These are phyloP conservation scores for Nomada lathburiana DNA, from an alignment of 2,888 invertebrate genomes.

Conservation along the genomic window DNA sequence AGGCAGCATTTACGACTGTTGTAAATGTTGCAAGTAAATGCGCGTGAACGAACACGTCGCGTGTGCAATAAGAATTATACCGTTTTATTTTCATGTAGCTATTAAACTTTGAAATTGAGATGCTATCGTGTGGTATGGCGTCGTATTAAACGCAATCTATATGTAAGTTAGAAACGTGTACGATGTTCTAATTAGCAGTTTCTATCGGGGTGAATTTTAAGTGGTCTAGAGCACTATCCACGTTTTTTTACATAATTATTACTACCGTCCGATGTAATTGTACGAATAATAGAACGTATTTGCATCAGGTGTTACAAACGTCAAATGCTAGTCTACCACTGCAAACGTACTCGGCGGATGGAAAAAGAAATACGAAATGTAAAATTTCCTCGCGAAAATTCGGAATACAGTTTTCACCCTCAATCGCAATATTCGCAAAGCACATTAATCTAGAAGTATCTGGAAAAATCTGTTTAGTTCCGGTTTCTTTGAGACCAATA, in stretches of 20 bases:
- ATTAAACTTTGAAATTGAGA: constrained; percentile 36
- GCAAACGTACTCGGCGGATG: too few relatives aligned
- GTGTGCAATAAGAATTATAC: constrained; percentile 29
- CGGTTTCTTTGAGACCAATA: too few relatives aligned
- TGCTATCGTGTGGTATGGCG: constrained; percentile 20
- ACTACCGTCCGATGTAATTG: neutral
- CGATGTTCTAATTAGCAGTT: constrained; percentile 32
- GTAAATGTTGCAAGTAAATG: constrained; percentile 8
- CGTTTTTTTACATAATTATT: neutral
- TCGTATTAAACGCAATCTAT: constrained; percentile 30
- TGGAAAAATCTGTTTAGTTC: too few relatives aligned
- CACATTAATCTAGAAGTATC: too few relatives aligned
- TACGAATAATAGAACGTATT: neutral
- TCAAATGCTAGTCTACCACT: too few relatives aligned
- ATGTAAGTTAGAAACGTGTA: neutral
- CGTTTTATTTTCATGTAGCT: constrained; percentile 38
- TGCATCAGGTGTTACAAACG: neutral
- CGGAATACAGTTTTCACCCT: too few relatives aligned
- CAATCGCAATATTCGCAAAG: too few relatives aligned
- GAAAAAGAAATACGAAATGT: too few relatives aligned
- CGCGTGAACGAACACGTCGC: constrained; percentile 31
- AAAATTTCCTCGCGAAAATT: too few relatives aligned
- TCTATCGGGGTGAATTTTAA: neutral
- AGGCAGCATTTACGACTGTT: constrained; percentile 10
- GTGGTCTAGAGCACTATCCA: neutral